Evolutionary conservation across 2,888 invertebrate genomes (phyloP), one percentile per base, ranked within the genome.

Genomic region (Rhamnusium bicolor): DNA sequence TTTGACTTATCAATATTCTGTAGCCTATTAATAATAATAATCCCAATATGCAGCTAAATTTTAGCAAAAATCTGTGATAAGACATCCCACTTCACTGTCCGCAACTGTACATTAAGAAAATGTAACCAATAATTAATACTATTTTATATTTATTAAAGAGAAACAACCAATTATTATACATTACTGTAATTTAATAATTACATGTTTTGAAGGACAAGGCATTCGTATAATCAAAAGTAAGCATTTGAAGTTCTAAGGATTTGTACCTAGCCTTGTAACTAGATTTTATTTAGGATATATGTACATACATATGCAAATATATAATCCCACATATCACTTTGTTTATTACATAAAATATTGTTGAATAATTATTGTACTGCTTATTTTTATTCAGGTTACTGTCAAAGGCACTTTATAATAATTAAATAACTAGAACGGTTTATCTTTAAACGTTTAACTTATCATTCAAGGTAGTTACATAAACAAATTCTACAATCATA

Each of bases 291-390:
- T 56, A 14, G 56, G 29, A 56, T 19, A 51, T 1, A 40, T 12
- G 12, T 51, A 19, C 12, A 12, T 27, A 27, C n/a, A n/a, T 21
- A 24, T 54, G n/a, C 6, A 24, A 7, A 6, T n/a, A 7, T n/a
- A n/a, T n/a, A n/a, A n/a, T n/a, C n/a, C n/a, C n/a, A n/a, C n/a
- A n/a, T n/a, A n/a, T n/a, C n/a, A 10, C 10, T 24, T 7, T 24
- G 7, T 56, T 16, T 29, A 56, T 27, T 27, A 24, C n/a, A 29
- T 56, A 56, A 27, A n/a, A n/a, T n/a, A n/a, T n/a, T n/a, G n/a
- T n/a, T n/a, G n/a, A n/a, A n/a, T n/a, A n/a, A 56, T 56, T 14
- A 56, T 29, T n/a, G 29, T 54, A 56, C 56, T 40, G 40, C 14
- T 5, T 16, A 27, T 56, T 56, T 56, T 4, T 27, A 29, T 14